Base-by-base conservation (phyloP, 2,888 invertebrate genomes). In the Nematopogon swammerdamellus region DNA sequence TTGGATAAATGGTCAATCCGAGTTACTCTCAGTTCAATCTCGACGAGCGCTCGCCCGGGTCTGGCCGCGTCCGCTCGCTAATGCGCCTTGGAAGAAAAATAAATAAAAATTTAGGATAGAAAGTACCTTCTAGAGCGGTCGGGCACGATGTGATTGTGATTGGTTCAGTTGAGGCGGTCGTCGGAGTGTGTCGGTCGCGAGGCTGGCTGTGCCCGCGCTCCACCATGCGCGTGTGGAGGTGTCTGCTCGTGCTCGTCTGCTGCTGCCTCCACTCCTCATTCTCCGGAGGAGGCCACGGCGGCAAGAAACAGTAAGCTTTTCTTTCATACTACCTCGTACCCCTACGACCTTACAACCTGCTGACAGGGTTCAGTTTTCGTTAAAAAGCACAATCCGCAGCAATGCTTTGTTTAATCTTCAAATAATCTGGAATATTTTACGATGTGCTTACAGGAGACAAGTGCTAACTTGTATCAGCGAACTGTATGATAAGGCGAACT, bases 1-100 rank as follows among this genome's bases (percentile, higher is more conserved):
- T 76, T 74, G 68, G 73, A 77, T 80, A 80, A 80, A 80, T 75
- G 75, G 73, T 71, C 70, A 73, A 70, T 70, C 71, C 70, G 63
- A 64, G 59, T 68, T 69, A 69, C 71, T 64, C 63, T 62, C 68
- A 66, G 66, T 66, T 75, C 79, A 75, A 77, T 70, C 67, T 48
- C 44, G 45, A 42, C 45, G 25, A 49, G 49, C 20, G 30, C 45
- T 19, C 44, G 16, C 19, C 14, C 46, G 44, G n/a, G 46, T 30
- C 30, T 45, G 29, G 45, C 14, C 16, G 20, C 14, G 17, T 45
- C 18, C 4, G 25, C 49, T 19, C 45, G 45, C 36, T 4, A 42
- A 36, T 45, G n/a, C 30, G 44, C 43, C 44, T 30, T 48, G 25
- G 58, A 49, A 60, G 57, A 62, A 56, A 63, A 63, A 67, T 61